Evolutionary conservation across 2,113 vertebrate species (phyloP).

Genomic region (Rhea americana): DNA sequence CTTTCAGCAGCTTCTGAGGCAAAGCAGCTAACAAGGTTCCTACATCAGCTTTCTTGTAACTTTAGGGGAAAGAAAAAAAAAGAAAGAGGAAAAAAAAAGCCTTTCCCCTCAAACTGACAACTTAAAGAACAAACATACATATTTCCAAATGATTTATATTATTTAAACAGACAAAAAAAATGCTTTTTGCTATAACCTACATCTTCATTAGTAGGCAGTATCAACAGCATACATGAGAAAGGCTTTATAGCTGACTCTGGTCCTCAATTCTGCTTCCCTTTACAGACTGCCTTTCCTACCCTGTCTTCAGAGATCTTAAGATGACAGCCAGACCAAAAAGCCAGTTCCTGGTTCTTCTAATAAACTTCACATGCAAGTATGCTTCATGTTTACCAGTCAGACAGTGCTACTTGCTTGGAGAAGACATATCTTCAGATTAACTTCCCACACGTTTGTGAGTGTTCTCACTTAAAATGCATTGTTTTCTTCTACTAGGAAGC

Average conservation of each 20-base stretch:
- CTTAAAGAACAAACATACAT: too few species aligned
- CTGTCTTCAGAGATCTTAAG: not conserved
- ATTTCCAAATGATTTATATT: too few species aligned
- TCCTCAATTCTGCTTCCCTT: not conserved
- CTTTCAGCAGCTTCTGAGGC: not conserved
- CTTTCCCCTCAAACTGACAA: not conserved
- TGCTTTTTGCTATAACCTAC: not conserved
- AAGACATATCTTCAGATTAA: not conserved
- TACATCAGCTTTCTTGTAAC: accelerated
- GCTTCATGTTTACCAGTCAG: not conserved
- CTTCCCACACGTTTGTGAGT: not conserved
- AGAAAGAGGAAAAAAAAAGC: not conserved
- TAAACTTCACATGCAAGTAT: not conserved
- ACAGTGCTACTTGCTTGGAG: not conserved
- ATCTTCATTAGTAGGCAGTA: not conserved
- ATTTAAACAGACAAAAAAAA: not conserved
- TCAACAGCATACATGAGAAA: not conserved
- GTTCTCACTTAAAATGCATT: too few species aligned
- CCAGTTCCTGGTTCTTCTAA: not conserved
- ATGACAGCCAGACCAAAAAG: not conserved
- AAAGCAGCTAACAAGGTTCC: not conserved
- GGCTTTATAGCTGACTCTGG: not conserved
- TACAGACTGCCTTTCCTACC: not conserved
- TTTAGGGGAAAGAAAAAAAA: too few species aligned
- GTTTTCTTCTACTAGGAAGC: not conserved